Base-by-base conservation (phyloP, 1,140 invertebrate species). In the Calephelis virginiensis region DNA sequence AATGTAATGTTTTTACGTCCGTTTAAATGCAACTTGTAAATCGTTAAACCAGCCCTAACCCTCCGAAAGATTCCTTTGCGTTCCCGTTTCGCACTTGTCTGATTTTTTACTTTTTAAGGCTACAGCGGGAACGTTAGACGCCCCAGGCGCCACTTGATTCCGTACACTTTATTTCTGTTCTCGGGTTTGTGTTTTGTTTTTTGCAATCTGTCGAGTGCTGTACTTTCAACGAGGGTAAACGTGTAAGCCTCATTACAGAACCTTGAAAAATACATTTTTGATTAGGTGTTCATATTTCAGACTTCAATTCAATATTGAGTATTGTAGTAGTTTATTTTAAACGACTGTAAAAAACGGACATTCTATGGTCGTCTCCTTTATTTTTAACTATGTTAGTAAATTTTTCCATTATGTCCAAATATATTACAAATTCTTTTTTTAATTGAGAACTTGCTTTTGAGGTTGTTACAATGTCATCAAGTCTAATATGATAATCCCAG, bases 81-180 rank as follows among this genome's bases (percentile, higher is more conserved):
- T 84, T 85, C 78, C 75, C 82, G 81, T 80, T 83, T 75, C 70
- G 70, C 77, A 77, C 74, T 83, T 85, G 79, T 75, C 73, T 69
- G 66, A 72, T 76, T 69, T 75, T 74, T 76, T 74, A 77, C 72
- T 78, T 80, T 65, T 82, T 82, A 81, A 81, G 69, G 71, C 69
- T 83, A 78, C 63, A 63, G 64, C 72, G 74, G 67, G 66, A 72
- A 70, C 69, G 80, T 80, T 81, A 81, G 80, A 86, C 78, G 82
- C 85, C 75, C 63, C 68, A 64, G 76, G 80, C 78, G 73, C 80
- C 78, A 80, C 82, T 84, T 82, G 73, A 67, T 72, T 72, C 67
- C 67, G 64, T 67, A 69, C 68, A 68, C 71, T 77, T 77, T 76
- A 66, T 72, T 67, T 69, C 71, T 69, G 68, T 71, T 73, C 53